Conservation (phyloP, 2,113 vertebrate species). For the Scartelaos histophorus region DNA sequence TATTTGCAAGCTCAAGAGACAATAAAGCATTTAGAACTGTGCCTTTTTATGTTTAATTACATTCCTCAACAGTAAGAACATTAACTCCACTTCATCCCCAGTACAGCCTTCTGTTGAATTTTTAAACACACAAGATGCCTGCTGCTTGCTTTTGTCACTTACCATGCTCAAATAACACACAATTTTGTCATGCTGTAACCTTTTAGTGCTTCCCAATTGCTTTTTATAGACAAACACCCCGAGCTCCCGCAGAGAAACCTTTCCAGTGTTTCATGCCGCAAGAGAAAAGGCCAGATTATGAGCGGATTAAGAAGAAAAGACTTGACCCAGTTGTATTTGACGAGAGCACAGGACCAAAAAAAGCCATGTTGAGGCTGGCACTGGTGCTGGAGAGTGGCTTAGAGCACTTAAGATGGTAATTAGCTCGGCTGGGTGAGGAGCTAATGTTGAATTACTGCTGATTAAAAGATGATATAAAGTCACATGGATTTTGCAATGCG, state of each 20-base stretch:
- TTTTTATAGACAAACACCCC: constrained; percentile 23
- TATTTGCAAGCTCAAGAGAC: too few species aligned
- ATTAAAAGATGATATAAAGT: constrained; percentile 29
- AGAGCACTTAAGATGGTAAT: constrained; percentile 64
- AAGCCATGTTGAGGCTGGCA: constrained; percentile 31
- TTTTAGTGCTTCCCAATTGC: constrained; percentile 12
- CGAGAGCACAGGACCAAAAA: constrained; percentile 51
- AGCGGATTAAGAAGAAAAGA: constrained; percentile 72
- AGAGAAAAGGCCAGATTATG: constrained; percentile 64
- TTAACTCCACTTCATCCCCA: constrained; percentile 15
- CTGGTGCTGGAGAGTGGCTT: constrained; percentile 58
- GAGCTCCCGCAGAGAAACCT: constrained; percentile 30
- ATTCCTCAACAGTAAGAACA: constrained; percentile 14
- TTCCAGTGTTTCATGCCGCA: constrained; percentile 43
- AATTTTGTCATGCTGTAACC: constrained; percentile 12
- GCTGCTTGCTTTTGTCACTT: background rate
- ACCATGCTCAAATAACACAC: constrained; percentile 9
- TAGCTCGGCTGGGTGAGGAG: constrained; percentile 50
- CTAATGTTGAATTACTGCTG: constrained; percentile 43
- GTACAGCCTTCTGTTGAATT: constrained; percentile 2
- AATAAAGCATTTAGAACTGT: constrained; percentile 1
- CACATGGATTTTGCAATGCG: background rate
- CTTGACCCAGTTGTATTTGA: constrained; percentile 75
- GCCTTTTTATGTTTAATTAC: constrained; percentile 31
- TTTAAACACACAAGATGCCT: constrained; percentile 4